These are phyloP conservation scores for Lagocephalus sceleratus DNA, from an alignment of 2,797 vertebrate species.

Conservation along the genomic window DNA sequence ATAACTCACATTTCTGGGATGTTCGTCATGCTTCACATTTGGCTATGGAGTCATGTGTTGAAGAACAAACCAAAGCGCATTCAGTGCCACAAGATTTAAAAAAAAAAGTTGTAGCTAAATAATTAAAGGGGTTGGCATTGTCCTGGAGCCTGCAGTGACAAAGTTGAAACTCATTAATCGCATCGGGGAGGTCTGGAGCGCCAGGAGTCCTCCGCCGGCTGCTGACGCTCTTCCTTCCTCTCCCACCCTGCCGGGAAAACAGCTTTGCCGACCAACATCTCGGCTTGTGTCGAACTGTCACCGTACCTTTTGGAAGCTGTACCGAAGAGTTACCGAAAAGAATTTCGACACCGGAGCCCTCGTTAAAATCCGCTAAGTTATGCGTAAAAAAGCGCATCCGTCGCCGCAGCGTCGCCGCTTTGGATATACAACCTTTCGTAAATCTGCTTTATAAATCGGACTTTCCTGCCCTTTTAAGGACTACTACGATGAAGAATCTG, in stretches of 20 bases:
- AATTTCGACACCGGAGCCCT: slow-evolving; percentile 13
- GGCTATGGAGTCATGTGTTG: no score
- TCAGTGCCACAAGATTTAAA: no score
- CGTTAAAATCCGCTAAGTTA: slow-evolving; percentile 38
- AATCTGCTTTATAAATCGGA: slow-evolving; percentile 9
- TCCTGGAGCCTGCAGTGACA: slow-evolving; percentile 17
- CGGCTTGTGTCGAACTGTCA: slow-evolving; percentile 17
- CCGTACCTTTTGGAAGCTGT: neutral
- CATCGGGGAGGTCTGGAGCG: slow-evolving; percentile 53
- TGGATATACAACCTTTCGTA: slow-evolving; percentile 35
- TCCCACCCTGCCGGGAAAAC: slow-evolving; percentile 75
- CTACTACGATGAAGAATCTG: slow-evolving; percentile 57
- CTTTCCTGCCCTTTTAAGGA: slow-evolving; percentile 28
- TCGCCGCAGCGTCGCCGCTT: slow-evolving; percentile 53
- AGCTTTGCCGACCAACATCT: slow-evolving; percentile 27
- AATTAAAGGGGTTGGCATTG: neutral
- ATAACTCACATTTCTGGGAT: no score
- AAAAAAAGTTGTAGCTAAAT: neutral
- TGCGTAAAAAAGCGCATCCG: slow-evolving; percentile 62
- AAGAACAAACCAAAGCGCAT: no score
- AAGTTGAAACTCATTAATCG: slow-evolving; percentile 32
- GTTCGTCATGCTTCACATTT: no score
- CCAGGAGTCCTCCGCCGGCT: slow-evolving; percentile 61
- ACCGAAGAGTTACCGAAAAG: neutral
- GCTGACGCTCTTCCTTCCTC: slow-evolving; percentile 83